Evolutionary conservation across 1,140 invertebrate genomes (phyloP).

Genomic region (Paraescarpia echinospica): DNA sequence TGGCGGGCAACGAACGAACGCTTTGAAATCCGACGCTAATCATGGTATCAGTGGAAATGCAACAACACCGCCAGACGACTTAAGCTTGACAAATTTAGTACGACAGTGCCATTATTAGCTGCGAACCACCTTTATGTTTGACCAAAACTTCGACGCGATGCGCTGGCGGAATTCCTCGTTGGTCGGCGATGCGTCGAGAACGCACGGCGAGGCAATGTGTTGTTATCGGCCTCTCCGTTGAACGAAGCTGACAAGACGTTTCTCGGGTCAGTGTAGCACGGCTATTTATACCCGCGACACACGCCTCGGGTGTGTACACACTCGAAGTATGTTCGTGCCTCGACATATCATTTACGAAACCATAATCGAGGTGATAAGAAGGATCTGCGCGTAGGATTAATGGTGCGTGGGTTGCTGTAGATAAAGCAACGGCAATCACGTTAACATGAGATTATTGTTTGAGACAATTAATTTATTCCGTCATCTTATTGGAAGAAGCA

Average conservation of each 20-base stretch:
- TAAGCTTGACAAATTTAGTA: neutral
- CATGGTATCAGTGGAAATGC: neutral
- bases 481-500: no score
- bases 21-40: conserved; percentile 1
- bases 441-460: neutral
- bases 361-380: neutral
- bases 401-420: neutral
- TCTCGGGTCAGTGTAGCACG: neutral
- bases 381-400: neutral
- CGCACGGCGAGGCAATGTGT: neutral
- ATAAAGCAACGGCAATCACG: neutral
- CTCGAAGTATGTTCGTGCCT: neutral
- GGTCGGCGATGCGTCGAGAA: neutral
- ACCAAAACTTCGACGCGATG: neutral
- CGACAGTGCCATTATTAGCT: neutral
- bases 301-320: neutral
- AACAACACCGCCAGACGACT: neutral
- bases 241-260: neutral
- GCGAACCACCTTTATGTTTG: neutral
- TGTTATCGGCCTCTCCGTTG: neutral
- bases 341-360: neutral
- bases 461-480: no score
- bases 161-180: neutral
- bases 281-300: neutral
- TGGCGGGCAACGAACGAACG: neutral